These are phyloP conservation scores for Rhineura floridana DNA, from an alignment of 2,113 vertebrate species.

Conservation along the genomic window DNA sequence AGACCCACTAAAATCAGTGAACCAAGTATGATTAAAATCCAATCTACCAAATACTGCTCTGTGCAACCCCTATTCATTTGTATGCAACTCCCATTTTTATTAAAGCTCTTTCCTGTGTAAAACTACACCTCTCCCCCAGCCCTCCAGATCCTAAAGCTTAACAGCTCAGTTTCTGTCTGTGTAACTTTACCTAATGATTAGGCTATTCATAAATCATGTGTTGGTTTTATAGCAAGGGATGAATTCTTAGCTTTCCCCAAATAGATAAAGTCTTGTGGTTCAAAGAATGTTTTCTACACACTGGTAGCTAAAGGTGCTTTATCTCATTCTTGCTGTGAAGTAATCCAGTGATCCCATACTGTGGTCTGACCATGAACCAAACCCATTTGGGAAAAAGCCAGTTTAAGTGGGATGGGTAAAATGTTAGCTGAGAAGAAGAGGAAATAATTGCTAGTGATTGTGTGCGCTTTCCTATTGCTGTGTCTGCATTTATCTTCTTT, in stretches of 20 bases:
- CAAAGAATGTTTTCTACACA: slow-evolving; percentile 62
- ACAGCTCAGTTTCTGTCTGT: slow-evolving; percentile 35
- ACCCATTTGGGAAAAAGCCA: slow-evolving; percentile 63
- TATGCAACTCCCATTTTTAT: slow-evolving; percentile 32
- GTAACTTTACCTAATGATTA: slow-evolving; percentile 48
- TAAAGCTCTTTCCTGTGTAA: slow-evolving; percentile 33
- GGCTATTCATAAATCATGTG: slow-evolving; percentile 55
- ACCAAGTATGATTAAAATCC: no score
- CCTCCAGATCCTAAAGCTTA: slow-evolving; percentile 16
- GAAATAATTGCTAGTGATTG: slow-evolving; percentile 66
- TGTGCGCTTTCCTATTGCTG: slow-evolving; percentile 56
- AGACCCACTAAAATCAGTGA: no score
- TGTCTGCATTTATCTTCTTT: slow-evolving; percentile 27
- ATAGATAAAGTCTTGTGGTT: slow-evolving; percentile 70
- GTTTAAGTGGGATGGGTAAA: slow-evolving; percentile 48
- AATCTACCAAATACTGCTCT: slow-evolving; percentile 13
- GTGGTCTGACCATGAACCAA: slow-evolving; percentile 70
- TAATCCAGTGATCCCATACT: slow-evolving; percentile 61
- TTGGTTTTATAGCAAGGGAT: slow-evolving; percentile 40
- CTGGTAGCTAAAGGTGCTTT: slow-evolving; percentile 69
- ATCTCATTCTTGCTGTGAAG: slow-evolving; percentile 67
- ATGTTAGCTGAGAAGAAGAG: slow-evolving; percentile 71
- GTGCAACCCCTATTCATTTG: slow-evolving; percentile 12
- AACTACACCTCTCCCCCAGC: not conserved
- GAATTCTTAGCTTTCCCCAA: slow-evolving; percentile 58